Conservation (phyloP, 1,140 invertebrate species). For the Bursaphelenchus mucronatus region DNA sequence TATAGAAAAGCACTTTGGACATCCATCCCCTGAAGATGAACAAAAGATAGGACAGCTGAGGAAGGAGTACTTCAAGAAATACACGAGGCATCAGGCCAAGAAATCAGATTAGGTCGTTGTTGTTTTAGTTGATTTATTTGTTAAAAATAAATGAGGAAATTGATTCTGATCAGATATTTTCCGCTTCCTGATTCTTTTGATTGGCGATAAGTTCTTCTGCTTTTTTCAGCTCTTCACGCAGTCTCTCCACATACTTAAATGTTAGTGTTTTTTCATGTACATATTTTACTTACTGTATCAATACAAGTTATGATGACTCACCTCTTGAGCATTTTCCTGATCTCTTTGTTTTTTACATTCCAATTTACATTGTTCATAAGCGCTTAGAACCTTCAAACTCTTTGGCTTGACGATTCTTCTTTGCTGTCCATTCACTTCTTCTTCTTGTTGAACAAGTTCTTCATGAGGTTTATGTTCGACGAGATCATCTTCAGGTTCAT, state of each 20-base stretch:
- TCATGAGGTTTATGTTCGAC: background rate
- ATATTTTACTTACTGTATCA: background rate
- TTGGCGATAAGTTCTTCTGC: slow-evolving; percentile 17
- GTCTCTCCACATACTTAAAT: slow-evolving; percentile 18
- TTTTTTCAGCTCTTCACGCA: slow-evolving; percentile 9
- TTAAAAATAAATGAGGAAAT: background rate
- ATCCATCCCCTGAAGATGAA: slow-evolving; percentile 41
- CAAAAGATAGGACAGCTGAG: slow-evolving; percentile 41
- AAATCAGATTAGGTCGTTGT: background rate
- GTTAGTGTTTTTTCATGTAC: background rate
- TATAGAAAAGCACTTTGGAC: slow-evolving; percentile 52
- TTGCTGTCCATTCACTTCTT: background rate
- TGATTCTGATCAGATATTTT: slow-evolving; percentile 1
- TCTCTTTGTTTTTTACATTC: slow-evolving; percentile 37
- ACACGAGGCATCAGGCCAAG: slow-evolving; percentile 13
- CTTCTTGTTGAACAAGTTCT: slow-evolving; percentile 7
- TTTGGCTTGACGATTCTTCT: slow-evolving; percentile 31
- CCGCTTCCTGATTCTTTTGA: background rate
- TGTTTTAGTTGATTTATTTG: slow-evolving; percentile 13
- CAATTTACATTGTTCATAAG: slow-evolving; percentile 37
- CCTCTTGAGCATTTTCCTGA: slow-evolving; percentile 28
- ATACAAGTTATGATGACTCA: background rate
- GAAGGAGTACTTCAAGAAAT: slow-evolving; percentile 42
- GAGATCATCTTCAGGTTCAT: too few relatives aligned
- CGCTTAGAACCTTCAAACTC: slow-evolving; percentile 24